Evolutionary conservation across 2,888 invertebrate genomes (phyloP).

Genomic region (Morinoia aosen): DNA sequence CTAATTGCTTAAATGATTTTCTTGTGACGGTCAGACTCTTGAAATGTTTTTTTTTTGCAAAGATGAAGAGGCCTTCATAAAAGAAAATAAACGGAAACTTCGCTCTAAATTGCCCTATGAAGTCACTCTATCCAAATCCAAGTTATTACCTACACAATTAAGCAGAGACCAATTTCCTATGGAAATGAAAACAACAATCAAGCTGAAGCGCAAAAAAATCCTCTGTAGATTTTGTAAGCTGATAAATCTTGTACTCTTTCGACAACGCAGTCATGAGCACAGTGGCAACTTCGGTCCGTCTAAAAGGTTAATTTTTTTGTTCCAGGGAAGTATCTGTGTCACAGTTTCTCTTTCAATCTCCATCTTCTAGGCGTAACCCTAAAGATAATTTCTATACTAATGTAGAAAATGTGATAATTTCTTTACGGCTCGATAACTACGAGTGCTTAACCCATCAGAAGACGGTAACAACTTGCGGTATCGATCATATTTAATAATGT

Average conservation of each 20-base stretch:
- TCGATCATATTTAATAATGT: too few relatives aligned
- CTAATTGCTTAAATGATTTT: too few relatives aligned
- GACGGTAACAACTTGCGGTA: not conserved
- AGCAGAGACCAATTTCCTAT: not conserved
- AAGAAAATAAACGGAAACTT: too few relatives aligned
- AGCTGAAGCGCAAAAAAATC: not conserved
- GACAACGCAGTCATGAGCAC: not conserved
- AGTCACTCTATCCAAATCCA: too few relatives aligned
- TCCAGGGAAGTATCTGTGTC: not conserved
- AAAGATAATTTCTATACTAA: not conserved
- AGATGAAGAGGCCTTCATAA: too few relatives aligned
- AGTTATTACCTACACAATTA: too few relatives aligned
- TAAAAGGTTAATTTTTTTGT: not conserved
- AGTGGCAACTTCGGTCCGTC: not conserved
- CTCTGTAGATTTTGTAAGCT: not conserved
- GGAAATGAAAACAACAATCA: not conserved
- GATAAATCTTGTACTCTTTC: too few relatives aligned
- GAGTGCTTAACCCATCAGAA: not conserved
- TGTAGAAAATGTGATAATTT: not conserved
- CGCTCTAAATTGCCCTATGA: too few relatives aligned
- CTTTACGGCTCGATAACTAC: too few relatives aligned
- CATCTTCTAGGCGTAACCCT: not conserved
- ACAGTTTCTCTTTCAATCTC: not conserved
- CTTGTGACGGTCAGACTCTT: too few relatives aligned
- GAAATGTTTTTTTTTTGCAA: too few relatives aligned